phyloP scores from a whole-genome alignment of 23 tunicate genomes.

The Botrylloides violaceus region DNA sequence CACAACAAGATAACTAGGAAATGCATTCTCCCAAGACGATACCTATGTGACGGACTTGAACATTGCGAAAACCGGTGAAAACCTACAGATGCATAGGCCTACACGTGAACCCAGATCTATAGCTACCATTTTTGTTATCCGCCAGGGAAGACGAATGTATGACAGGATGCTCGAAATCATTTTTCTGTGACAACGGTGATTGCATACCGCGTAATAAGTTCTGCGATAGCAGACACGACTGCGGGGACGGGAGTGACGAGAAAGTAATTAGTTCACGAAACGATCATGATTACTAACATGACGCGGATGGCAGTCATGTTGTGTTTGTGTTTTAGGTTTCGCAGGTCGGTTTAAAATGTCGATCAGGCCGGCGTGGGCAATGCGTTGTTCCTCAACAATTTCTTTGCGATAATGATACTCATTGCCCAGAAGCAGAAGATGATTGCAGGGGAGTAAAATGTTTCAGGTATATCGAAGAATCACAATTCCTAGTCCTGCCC shows the following conservation, averaged over 20 bases:
- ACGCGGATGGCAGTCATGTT: background rate
- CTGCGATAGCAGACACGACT: constrained; percentile 49
- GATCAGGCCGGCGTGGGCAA: background rate
- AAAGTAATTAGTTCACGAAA: constrained; percentile 14
- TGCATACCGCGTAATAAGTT: constrained; percentile 38
- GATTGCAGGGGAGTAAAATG: constrained; percentile 16
- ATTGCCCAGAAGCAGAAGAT: constrained; percentile 42
- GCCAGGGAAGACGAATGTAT: constrained; percentile 64
- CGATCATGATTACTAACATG: too few species aligned
- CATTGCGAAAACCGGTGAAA: constrained; percentile 70
- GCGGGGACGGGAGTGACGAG: constrained; percentile 62
- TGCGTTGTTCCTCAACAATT: constrained; percentile 52
- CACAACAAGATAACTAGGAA: constrained; percentile 18
- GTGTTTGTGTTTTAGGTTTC: constrained; percentile 1
- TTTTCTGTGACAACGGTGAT: constrained; percentile 44
- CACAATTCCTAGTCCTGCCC: too few species aligned
- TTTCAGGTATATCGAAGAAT: constrained; percentile 26
- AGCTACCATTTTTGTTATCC: background rate
- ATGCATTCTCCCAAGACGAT: constrained; percentile 38
- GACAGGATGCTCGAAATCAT: constrained; percentile 31
- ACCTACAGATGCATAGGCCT: too few species aligned
- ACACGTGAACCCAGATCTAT: background rate
- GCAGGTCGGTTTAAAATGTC: constrained; percentile 59
- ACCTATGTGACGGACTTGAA: constrained; percentile 45
- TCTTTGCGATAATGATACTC: constrained; percentile 27